Evolutionary conservation across 1,140 invertebrate species (phyloP), one percentile per base, ranked within the genome.

Genomic region (Vanessa atalanta): DNA sequence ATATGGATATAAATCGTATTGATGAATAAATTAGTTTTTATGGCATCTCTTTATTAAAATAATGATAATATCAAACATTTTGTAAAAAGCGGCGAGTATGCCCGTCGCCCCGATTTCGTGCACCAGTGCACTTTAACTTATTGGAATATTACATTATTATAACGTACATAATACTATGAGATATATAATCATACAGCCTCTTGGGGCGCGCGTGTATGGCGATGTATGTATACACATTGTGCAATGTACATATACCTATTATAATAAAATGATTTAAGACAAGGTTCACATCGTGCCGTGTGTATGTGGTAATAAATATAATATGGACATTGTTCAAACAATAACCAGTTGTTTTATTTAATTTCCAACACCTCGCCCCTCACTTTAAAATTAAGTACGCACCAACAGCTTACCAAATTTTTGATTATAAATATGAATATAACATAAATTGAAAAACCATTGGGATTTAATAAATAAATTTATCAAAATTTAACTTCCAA

Each of bases 261-360:
- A 93, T 93, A 92, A 93, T 93, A 93, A 91, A 93, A 95, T 94
- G 94, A 95, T 94, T 94, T 95, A 96, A 95, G 95, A 95, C 95
- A 95, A 96, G 95, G 95, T 96, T 96, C 95, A 96, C 95, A 95
- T 96, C 95, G 95, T 96, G 95, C 95, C 95, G 95, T 96, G 95
- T 96, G 95, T 96, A 96, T 95, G 95, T 96, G 95, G 95, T 95
- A 95, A 95, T 95, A 95, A 95, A 96, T 95, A 96, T 95, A 96
- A 96, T 96, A 96, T 96, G 95, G 95, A 96, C 95, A 96, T 96
- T 96, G 95, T 96, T 96, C 95, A 96, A 95, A 94, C 93, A 93
- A 93, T 93, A 91, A 88, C 83, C 87, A 87, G 84, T 89, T 89
- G 91, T 93, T 93, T 93, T 79, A 92, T 93, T 93, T 91, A 70